Evolutionary conservation across 2,888 invertebrate genomes (phyloP).

Genomic region (Theristus sp.): DNA sequence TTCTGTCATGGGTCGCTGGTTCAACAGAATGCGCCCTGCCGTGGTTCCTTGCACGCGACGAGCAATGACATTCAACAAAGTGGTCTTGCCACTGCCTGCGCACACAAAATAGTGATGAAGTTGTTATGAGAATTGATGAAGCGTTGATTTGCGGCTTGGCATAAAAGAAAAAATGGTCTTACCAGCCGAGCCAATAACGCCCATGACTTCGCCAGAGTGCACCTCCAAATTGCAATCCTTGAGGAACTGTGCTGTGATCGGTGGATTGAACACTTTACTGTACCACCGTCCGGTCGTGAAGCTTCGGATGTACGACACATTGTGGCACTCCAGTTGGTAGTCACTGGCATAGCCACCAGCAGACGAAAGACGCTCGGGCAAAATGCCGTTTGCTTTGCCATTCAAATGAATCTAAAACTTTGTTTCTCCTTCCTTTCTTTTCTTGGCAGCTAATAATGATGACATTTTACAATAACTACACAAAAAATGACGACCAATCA

Average conservation of each 20-base stretch:
- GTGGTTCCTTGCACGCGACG: slow-evolving; percentile 52
- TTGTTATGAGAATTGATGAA: too few relatives aligned
- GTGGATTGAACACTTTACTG: slow-evolving; percentile 16
- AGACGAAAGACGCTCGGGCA: neutral
- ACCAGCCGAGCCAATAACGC: slow-evolving; percentile 79
- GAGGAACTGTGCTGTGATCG: slow-evolving; percentile 42
- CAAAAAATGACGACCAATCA: too few relatives aligned
- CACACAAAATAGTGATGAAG: too few relatives aligned
- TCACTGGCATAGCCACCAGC: neutral
- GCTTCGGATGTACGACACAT: slow-evolving; percentile 19
- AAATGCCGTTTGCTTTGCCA: neutral
- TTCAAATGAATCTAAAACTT: too few relatives aligned
- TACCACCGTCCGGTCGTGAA: slow-evolving; percentile 14
- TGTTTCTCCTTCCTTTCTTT: too few relatives aligned
- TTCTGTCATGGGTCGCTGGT: slow-evolving; percentile 57
- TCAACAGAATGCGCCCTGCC: slow-evolving; percentile 68
- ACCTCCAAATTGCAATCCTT: slow-evolving; percentile 79
- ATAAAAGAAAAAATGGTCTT: slow-evolving; percentile 8
- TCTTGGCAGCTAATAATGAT: too few relatives aligned
- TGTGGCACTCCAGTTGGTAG: slow-evolving; percentile 13
- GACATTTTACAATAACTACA: too few relatives aligned
- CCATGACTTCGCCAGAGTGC: slow-evolving; percentile 76
- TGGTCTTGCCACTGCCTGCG: slow-evolving; percentile 76
- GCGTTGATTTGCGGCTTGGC: neutral
- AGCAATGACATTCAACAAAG: slow-evolving; percentile 68